Base-by-base conservation (phyloP, 2,888 invertebrate species). In the Callyntrura sp. region DNA sequence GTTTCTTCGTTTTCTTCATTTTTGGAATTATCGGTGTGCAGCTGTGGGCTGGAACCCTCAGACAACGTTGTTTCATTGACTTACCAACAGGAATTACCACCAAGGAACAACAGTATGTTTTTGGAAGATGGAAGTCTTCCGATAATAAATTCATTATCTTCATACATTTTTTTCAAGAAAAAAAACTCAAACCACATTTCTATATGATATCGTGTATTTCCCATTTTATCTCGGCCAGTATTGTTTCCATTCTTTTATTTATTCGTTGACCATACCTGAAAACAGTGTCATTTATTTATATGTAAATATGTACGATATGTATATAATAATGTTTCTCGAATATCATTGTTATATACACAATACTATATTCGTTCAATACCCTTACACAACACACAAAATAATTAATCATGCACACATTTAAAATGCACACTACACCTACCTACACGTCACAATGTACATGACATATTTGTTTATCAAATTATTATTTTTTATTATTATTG, bases 21-120 rank as follows among this genome's bases (percentile, higher is more conserved):
- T 99, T 99, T 94, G 99, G 99, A 93, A 99, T 99, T 94, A 98
- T 99, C 93, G 99, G 99, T 23, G 99, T 99, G 60, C 99, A 99
- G 95, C 96, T 99, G 82, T 99, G 99, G 99, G 98, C 99, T 95
- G 99, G 99, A 76, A 98, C 99, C 91, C 96, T 99, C 85, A 96
- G 99, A 93, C 99, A 99, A 95, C 96, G 99, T 89, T 99, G 99
- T 95, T 98, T 97, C 94, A 96, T 98, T 90, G 96, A 96, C 92
- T 95, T 97, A 92, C 96, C 97, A 90, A 96, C 96, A 88, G 96
- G 96, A 95, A 96, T 95, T 94, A 96, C 95, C 94, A 97, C 95
- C 95, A 97, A 96, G 95, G 95, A 97, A 97, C 98, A 96, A 96
- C 98, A 97, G 92, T 92, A 90, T 91, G 92, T 92, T 86, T 90